A percentile compares a stretch with the other conserved stretches of the same genome.
These are phyloP conservation scores for Caranx ignobilis DNA, from an alignment of 2,113 vertebrate genomes.

Conservation along the genomic window DNA sequence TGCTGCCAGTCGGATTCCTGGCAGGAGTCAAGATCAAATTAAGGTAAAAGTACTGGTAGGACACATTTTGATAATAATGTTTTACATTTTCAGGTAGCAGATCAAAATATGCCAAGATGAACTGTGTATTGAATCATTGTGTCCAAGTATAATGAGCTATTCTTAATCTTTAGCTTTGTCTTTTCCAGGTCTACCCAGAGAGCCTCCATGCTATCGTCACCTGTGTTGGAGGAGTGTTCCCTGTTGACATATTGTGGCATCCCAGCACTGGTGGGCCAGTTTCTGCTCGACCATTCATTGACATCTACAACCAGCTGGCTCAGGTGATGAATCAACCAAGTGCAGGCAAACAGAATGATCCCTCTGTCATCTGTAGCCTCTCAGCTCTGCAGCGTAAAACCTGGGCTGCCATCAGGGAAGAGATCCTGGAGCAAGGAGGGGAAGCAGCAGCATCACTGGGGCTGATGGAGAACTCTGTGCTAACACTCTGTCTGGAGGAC, in stretches of 20 bases:
- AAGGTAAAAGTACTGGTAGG: conserved; percentile 68
- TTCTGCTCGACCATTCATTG: conserved; percentile 70
- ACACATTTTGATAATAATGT: neutral
- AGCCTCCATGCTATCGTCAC: conserved; percentile 83
- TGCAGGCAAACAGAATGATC: conserved; percentile 58
- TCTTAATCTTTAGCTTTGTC: neutral
- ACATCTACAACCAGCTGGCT: conserved; percentile 81
- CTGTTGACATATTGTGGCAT: conserved; percentile 78
- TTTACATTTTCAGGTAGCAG: neutral
- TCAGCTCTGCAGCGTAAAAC: conserved; percentile 79
- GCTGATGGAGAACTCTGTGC: conserved; percentile 84
- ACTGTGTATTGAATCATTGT: too few species aligned
- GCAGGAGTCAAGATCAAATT: conserved; percentile 77
- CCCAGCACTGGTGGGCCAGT: conserved; percentile 53
- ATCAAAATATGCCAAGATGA: too few species aligned
- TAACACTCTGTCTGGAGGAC: conserved; percentile 82
- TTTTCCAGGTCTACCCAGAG: conserved; percentile 80
- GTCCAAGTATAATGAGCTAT: neutral
- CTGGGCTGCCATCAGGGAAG: conserved; percentile 78
- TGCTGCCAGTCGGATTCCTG: conserved; percentile 82
- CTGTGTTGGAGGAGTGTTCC: conserved; percentile 79
- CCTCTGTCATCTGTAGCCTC: conserved; percentile 75
- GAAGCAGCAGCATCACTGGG: conserved; percentile 68
- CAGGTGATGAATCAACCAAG: conserved; percentile 67
- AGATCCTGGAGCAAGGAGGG: conserved; percentile 75